Conservation (phyloP, 2,888 invertebrate species). For the Drosophila antonietae region DNA sequence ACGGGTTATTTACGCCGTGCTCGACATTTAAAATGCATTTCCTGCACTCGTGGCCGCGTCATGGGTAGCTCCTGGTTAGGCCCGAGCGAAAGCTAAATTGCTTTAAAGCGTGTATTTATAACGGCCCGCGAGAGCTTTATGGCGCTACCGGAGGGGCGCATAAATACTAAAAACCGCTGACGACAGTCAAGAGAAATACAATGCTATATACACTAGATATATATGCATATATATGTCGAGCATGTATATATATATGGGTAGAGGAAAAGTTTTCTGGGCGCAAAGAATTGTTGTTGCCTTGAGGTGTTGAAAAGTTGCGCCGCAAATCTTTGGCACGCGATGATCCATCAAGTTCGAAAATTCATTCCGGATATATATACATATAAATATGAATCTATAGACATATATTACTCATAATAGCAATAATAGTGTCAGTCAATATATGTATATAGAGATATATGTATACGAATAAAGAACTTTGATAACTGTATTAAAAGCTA, state of each 20-base stretch:
- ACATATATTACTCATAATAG: not conserved
- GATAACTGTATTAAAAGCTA: constrained; percentile 4
- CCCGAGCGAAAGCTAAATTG: constrained; percentile 44
- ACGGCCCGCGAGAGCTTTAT: constrained; percentile 61
- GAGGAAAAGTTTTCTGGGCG: constrained; percentile 12
- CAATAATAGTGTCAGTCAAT: not conserved
- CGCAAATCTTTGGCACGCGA: constrained; percentile 36
- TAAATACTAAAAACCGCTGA: constrained; percentile 63
- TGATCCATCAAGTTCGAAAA: constrained; percentile 33
- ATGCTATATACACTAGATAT: constrained; percentile 11
- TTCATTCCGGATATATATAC: not conserved
- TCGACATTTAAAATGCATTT: constrained; percentile 78
- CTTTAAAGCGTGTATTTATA: constrained; percentile 73
- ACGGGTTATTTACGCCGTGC: constrained; percentile 76
- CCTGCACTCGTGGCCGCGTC: constrained; percentile 29
- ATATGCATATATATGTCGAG: not conserved
- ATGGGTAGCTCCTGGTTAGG: constrained; percentile 18
- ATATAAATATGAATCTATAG: not conserved
- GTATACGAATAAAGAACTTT: not conserved
- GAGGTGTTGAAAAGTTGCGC: constrained; percentile 42
- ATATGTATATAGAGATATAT: not conserved
- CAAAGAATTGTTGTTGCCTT: constrained; percentile 34
- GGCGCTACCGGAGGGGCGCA: constrained; percentile 49
- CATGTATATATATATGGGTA: not conserved
- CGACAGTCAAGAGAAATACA: constrained; percentile 45